Evolutionary conservation across 2,113 vertebrate species (phyloP), one percentile per base, ranked within the genome.

Genomic region (Toxostoma redivivum): DNA sequence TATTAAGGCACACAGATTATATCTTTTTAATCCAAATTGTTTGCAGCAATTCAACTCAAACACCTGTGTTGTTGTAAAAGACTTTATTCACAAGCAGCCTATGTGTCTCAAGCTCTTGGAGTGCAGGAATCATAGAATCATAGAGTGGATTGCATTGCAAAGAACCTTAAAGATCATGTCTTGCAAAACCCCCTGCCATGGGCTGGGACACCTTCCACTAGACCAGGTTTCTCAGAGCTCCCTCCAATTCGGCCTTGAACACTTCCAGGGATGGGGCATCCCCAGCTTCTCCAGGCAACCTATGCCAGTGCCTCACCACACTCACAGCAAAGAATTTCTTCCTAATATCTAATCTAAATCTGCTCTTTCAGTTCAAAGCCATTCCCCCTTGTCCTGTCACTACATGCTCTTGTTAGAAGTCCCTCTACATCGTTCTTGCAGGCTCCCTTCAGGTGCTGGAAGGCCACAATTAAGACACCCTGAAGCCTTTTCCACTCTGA

Each of bases 391-490:
- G 3, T 58, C 44, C 30, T 57, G 35, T 35, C 61, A 35, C 30
- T 35, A 7, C 10, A 11, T 1, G 2, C 12, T 24, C 35, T 50
- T 25, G 15, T 25, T 28, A 44, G 44, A 60, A 27, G 11, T 15
- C 3, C 1, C 33, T 60, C 27, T 77, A 33, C 8, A 11, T 23
- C 1, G 0, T 53, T 44, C 23, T 61, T 53, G 12, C 5, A 58
- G 51, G 12, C 4, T 61, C 8, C 45, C 38, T 53, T 51, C 27
- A 37, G 38, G 18, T 51, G 42, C 44, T 44, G 38, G 37, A 69
- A 69, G 54, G 12, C 28, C 22, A 5, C 33, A 78, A 24, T 12
- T 69, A 44, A 15, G 12, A 19, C 21, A 38, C 10, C 38, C 4
- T 0, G 4, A 16, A 69, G 15, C 11, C 38, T 78, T 47, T 4